Percentiles rank a stretch among this genome's conserved stretches.
phyloP scores from a whole-genome alignment of 2,888 invertebrate genomes.

The Harpalus rufipes region DNA sequence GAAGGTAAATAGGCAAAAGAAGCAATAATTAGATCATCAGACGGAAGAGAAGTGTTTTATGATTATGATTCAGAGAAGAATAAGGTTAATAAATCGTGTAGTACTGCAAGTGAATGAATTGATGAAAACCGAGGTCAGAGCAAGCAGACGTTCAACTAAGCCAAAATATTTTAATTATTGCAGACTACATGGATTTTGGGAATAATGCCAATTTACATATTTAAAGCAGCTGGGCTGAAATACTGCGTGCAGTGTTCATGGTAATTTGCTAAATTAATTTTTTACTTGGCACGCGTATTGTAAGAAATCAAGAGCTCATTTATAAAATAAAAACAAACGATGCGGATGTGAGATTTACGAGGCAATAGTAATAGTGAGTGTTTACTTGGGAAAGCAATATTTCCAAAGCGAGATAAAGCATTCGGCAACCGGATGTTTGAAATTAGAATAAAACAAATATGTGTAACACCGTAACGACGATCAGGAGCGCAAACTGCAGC shows the following conservation, averaged over 20 bases:
- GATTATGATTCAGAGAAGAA: background rate
- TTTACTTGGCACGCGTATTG: background rate
- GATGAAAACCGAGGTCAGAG: slow-evolving; percentile 16
- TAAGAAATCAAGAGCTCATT: slow-evolving; percentile 1
- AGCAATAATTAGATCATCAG: background rate
- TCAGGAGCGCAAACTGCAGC: slow-evolving; percentile 32
- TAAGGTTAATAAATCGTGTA: background rate
- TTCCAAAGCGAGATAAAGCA: slow-evolving; percentile 56
- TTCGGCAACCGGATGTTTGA: slow-evolving; percentile 37
- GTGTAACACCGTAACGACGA: slow-evolving; percentile 27
- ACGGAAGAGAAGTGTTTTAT: background rate
- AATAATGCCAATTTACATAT: slow-evolving; percentile 57
- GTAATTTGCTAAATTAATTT: slow-evolving; percentile 45
- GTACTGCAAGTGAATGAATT: slow-evolving; percentile 25
- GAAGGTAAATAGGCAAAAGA: too few relatives aligned
- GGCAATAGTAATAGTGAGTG: background rate
- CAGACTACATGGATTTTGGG: slow-evolving; percentile 58
- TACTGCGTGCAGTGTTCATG: slow-evolving; percentile 17
- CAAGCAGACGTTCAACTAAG: slow-evolving; percentile 33
- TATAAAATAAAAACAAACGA: slow-evolving; percentile 16
- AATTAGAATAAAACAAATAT: slow-evolving; percentile 58
- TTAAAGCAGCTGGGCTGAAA: slow-evolving; percentile 24
- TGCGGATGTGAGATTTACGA: slow-evolving; percentile 23
- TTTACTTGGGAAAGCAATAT: slow-evolving; percentile 41
- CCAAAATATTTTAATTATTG: slow-evolving; percentile 59